Conservation (phyloP, 35 echinoderm and acorn worm genomes). For the Ophioderma brevispina region DNA sequence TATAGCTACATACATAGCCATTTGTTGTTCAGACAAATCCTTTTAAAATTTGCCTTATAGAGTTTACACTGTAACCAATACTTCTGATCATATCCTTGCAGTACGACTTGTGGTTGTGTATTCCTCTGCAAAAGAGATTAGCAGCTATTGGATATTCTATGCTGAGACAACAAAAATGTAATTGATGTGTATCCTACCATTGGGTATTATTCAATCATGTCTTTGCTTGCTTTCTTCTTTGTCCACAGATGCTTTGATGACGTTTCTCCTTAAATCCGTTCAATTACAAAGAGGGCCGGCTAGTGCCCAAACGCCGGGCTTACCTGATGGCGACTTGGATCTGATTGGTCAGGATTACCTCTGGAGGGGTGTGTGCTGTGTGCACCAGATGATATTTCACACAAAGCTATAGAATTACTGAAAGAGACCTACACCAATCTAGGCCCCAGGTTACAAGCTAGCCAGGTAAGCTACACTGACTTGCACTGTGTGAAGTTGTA, state of each 20-base stretch:
- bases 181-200: too few species aligned
- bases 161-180: too few species aligned
- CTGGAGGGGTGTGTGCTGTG: slow-evolving; percentile 94
- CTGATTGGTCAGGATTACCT: slow-evolving; percentile 96
- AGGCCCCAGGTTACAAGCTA: slow-evolving; percentile 89
- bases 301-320: slow-evolving; percentile 85
- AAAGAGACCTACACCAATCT: slow-evolving; percentile 99
- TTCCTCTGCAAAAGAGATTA: too few species aligned
- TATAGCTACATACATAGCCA: too few species aligned
- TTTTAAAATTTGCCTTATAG: too few species aligned
- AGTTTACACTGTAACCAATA: too few species aligned
- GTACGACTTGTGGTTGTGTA: too few species aligned
- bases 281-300: slow-evolving; percentile 96
- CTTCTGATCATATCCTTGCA: too few species aligned
- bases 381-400: slow-evolving; percentile 82
- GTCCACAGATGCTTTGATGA: slow-evolving; percentile 99
- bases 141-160: too few species aligned
- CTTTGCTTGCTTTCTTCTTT: too few species aligned
- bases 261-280: slow-evolving; percentile 95
- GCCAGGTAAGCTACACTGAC: slow-evolving; percentile 54
- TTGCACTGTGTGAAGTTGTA: neutral
- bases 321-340: slow-evolving; percentile 97
- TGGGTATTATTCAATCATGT: too few species aligned
- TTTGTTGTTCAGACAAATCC: too few species aligned
- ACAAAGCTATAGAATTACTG: slow-evolving; percentile 90